phyloP scores from a whole-genome alignment of 2,113 vertebrate species.

The Poeciliopsis occidentalis region DNA sequence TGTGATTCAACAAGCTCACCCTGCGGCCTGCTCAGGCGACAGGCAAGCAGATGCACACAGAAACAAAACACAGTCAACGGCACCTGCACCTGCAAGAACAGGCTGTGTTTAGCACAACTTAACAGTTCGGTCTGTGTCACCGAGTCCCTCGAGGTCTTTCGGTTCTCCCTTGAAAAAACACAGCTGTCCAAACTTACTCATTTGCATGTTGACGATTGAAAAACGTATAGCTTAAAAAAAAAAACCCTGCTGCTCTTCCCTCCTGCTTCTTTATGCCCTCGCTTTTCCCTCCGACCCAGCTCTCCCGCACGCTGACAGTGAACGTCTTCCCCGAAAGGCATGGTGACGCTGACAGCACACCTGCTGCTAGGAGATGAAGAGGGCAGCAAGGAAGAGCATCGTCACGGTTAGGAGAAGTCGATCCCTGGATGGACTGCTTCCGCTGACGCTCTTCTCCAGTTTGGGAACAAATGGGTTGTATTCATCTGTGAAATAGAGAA shows the following conservation, averaged over 20 bases:
- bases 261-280: constrained; percentile 21
- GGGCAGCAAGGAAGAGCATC: constrained; percentile 86
- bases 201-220: constrained; percentile 34
- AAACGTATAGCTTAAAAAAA: constrained; percentile 47
- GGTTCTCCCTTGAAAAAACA: constrained; percentile 22
- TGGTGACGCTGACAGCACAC: constrained; percentile 66
- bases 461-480: constrained; percentile 91
- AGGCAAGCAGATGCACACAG: constrained; percentile 34
- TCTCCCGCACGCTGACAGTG: constrained; percentile 41
- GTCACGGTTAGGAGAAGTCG: constrained; percentile 91
- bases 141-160: constrained; percentile 36
- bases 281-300: constrained; percentile 14
- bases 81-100: constrained; percentile 51
- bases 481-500: constrained; percentile 79
- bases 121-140: constrained; percentile 56
- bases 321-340: constrained; percentile 73
- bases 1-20: constrained; percentile 61
- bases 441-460: constrained; percentile 96
- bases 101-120: constrained; percentile 39
- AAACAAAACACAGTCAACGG: constrained; percentile 39
- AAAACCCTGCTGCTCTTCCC: constrained; percentile 23
- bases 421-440: constrained; percentile 92
- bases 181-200: constrained; percentile 29
- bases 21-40: constrained; percentile 44
- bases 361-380: constrained; percentile 90